These are phyloP conservation scores for Pseudomyrmex sp. DNA, from an alignment of 1,140 invertebrate species.

Conservation along the genomic window DNA sequence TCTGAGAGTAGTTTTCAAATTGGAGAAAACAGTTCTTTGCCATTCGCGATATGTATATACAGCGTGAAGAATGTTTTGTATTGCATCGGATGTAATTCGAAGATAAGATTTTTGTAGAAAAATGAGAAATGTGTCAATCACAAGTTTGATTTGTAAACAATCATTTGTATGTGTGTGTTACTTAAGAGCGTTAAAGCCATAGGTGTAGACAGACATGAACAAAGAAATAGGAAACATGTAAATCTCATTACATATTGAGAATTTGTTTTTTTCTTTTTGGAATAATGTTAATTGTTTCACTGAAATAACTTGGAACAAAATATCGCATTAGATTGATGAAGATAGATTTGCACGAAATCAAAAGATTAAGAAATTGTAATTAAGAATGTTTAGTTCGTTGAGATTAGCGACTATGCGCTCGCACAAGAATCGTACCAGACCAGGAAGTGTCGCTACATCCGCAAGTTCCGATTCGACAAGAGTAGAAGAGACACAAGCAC, in stretches of 20 bases:
- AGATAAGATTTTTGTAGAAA: too few species aligned
- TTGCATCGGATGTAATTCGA: too few species aligned
- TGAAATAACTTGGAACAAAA: background rate
- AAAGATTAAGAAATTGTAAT: background rate
- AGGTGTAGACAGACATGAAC: background rate
- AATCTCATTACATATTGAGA: background rate
- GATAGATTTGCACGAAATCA: background rate
- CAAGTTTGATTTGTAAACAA: background rate
- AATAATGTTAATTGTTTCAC: background rate
- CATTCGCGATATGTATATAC: too few species aligned
- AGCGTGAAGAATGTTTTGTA: too few species aligned
- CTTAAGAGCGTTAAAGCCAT: background rate
- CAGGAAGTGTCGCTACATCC: slow-evolving; percentile 83
- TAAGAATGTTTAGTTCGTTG: slow-evolving; percentile 83
- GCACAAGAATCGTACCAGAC: slow-evolving; percentile 81
- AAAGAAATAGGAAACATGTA: background rate
- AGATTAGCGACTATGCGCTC: slow-evolving; percentile 83
- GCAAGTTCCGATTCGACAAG: slow-evolving; percentile 79
- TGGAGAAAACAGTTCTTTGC: too few species aligned
- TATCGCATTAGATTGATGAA: background rate
- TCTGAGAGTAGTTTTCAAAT: too few species aligned
- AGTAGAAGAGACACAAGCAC: slow-evolving; percentile 67
- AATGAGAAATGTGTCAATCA: too few species aligned
- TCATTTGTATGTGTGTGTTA: background rate
- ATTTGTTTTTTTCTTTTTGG: background rate